Percentiles rank a stretch among this genome's conserved stretches.
Conservation (phyloP, 2,113 vertebrate species). For the Otocyon megalotis region DNA sequence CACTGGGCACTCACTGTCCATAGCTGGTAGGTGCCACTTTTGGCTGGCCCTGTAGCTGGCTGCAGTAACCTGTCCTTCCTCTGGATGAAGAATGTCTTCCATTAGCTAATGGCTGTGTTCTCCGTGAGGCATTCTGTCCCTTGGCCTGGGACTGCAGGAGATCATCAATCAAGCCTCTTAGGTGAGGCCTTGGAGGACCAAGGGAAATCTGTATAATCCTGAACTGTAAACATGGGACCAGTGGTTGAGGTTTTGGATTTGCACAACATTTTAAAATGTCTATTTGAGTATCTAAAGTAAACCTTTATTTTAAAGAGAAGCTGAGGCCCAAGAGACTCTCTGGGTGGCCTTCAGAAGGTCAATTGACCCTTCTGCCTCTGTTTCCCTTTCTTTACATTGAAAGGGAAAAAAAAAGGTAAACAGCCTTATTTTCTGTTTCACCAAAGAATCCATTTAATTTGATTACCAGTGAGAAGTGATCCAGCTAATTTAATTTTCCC, state of each 20-base stretch:
- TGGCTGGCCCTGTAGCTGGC: slow-evolving; percentile 82
- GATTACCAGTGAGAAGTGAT: neutral
- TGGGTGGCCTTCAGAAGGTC: slow-evolving; percentile 73
- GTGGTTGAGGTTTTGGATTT: slow-evolving; percentile 77
- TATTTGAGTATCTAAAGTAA: slow-evolving; percentile 81
- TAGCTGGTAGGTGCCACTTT: slow-evolving; percentile 84
- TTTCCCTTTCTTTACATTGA: slow-evolving; percentile 45
- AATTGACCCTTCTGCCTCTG: slow-evolving; percentile 37
- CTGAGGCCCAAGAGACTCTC: slow-evolving; percentile 46
- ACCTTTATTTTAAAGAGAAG: slow-evolving; percentile 79
- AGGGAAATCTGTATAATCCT: slow-evolving; percentile 79
- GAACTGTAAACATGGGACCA: slow-evolving; percentile 76
- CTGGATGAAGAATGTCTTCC: slow-evolving; percentile 82
- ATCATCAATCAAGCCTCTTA: slow-evolving; percentile 83
- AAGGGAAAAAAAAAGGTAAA: neutral
- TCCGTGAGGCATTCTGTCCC: slow-evolving; percentile 73
- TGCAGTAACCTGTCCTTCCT: slow-evolving; percentile 69
- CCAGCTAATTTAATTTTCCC: neutral
- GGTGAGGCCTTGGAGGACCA: slow-evolving; percentile 79
- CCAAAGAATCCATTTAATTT: neutral
- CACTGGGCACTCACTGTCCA: slow-evolving; percentile 58
- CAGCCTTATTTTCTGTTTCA: neutral
- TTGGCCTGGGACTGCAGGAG: slow-evolving; percentile 77
- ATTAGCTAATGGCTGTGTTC: slow-evolving; percentile 81
- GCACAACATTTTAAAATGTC: slow-evolving; percentile 73